Base-by-base conservation (phyloP, 2,888 invertebrate species). In the Erynnis tages region DNA sequence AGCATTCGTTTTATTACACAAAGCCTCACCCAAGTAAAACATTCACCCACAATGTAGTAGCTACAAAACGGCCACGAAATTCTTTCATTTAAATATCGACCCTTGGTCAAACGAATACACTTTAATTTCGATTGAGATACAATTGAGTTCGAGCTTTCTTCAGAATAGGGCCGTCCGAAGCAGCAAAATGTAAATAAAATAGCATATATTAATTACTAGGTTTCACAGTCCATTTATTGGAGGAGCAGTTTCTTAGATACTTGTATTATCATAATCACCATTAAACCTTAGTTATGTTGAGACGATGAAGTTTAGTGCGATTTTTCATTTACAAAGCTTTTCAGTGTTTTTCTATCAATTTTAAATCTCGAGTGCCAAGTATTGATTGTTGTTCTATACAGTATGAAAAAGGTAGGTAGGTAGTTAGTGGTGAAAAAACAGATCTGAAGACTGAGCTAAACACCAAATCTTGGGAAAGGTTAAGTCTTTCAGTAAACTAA, bases 1-100 rank as follows among this genome's bases (percentile, higher is more conserved):
- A 78, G 65, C 73, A 72, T 81, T 79, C 71, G 62, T 81, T 83
- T 84, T 82, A 82, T 80, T 76, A 76, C 71, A 77, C 68, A 77
- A 77, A 73, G 70, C 77, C 73, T 71, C 70, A 70, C 77, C 76
- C 76, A 70, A 79, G 67, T 77, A 70, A 76, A 78, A 73, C 75
- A 68, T 69, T 73, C 66, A 63, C 63, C 60, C 61, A 63, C 61
- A 48, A 60, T 59, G 57, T 57, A 54, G 60, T 59, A 55, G n/a
- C 67, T 67, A 66, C 61, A 66, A 68, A 60, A 68, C 61, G 14
- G 30, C 23, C 4, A 43, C 19, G 35, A 32, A 23, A 27, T 35
- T 34, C 59, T 59, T 59, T 53, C 56, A 53, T 53, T 30, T 52
- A 29, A 71, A 70, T 67, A 46, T 54, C 53, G 46, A 67, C 62